Evolutionary conservation across 35 echinoderm and acorn worm genomes (phyloP).

Genomic region (Lytechinus pictus): DNA sequence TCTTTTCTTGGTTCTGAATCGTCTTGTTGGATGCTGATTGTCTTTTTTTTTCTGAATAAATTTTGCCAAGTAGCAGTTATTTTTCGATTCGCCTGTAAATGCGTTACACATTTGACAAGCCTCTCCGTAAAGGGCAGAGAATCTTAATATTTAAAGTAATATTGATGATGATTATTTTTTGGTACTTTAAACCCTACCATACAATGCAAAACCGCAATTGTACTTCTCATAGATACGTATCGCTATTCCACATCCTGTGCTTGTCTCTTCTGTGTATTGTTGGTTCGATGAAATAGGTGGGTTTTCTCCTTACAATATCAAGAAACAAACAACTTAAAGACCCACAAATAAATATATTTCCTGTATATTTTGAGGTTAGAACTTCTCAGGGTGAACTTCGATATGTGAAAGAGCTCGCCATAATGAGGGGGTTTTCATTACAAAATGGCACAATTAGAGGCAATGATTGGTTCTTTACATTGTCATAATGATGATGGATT

Average conservation of each 20-base stretch:
- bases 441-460: background rate
- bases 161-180: too few relatives aligned
- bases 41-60: too few relatives aligned
- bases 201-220: background rate
- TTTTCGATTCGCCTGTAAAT: too few relatives aligned
- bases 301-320: background rate
- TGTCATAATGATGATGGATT: background rate
- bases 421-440: background rate
- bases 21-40: too few relatives aligned
- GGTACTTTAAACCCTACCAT: too few relatives aligned
- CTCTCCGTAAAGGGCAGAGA: too few relatives aligned
- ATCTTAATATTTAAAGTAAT: too few relatives aligned
- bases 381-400: background rate
- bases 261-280: background rate
- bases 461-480: background rate
- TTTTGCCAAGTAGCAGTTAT: too few relatives aligned
- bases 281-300: background rate
- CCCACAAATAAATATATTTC: background rate
- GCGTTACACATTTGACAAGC: too few relatives aligned
- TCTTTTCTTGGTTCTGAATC: too few relatives aligned
- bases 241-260: background rate
- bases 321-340: background rate
- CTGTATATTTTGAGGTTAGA: background rate
- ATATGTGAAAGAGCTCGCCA: background rate
- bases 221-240: background rate